A percentile compares a stretch with the other conserved stretches of the same genome.
Evolutionary conservation across 2,113 vertebrate species (phyloP).

Genomic region (Theropithecus gelada): DNA sequence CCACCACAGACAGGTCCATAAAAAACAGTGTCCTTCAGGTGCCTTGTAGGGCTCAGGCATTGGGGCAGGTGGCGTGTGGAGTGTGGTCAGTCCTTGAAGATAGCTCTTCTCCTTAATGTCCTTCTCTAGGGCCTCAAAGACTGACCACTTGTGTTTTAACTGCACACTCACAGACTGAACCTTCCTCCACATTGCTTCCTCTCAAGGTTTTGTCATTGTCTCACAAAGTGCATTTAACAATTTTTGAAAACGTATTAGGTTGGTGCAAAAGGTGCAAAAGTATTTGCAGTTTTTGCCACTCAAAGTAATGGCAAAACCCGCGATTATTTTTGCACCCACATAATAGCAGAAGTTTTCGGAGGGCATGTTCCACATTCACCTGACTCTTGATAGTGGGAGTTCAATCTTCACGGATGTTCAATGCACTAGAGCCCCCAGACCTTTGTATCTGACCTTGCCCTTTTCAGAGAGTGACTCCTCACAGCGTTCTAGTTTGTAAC

Average conservation of each 20-base stretch:
- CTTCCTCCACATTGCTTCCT: background rate
- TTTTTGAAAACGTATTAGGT: background rate
- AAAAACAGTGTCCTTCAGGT: rapidly evolving
- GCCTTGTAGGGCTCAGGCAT: background rate
- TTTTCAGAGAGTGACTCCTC: background rate
- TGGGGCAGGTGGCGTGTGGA: rapidly evolving
- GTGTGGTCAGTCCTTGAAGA: rapidly evolving
- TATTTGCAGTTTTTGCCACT: too few relatives aligned
- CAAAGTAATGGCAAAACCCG: too few relatives aligned
- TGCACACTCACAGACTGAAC: too few relatives aligned
- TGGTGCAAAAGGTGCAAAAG: too few relatives aligned
- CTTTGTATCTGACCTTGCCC: background rate
- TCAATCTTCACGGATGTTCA: background rate
- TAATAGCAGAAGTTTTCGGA: background rate
- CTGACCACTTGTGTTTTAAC: background rate
- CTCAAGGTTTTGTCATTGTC: background rate
- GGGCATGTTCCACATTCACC: background rate
- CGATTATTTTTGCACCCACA: too few relatives aligned
- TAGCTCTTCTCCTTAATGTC: too few relatives aligned
- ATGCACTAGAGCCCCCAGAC: background rate
- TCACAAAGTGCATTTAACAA: background rate
- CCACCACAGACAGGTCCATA: rapidly evolving
- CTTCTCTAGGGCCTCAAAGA: background rate
- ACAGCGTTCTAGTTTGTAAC: background rate
- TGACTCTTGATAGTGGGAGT: background rate